Percentiles rank a stretch among this genome's conserved stretches.
These are phyloP conservation scores for Lordiphosa mommai DNA, from an alignment of 1,140 invertebrate species.

Conservation along the genomic window DNA sequence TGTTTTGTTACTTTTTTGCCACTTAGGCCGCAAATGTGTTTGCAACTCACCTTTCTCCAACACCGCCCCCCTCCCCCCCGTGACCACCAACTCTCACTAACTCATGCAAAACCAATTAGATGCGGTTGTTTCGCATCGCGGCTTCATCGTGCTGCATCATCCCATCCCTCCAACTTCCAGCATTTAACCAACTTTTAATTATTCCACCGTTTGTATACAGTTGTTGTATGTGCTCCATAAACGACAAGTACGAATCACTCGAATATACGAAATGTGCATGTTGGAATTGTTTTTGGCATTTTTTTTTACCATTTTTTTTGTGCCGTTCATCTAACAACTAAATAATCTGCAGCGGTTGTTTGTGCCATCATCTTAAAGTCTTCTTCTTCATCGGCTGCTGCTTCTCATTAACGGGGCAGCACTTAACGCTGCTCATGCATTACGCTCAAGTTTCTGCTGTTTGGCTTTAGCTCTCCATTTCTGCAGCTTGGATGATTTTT, in stretches of 20 bases:
- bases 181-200: conserved; percentile 45
- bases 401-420: conserved; percentile 39
- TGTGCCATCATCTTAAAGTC: conserved; percentile 17
- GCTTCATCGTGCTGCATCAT: conserved; percentile 39
- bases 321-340: conserved; percentile 1
- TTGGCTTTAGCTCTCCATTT: conserved; percentile 15
- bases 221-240: conserved; percentile 15
- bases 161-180: not conserved
- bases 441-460: conserved; percentile 17
- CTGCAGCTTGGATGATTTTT: conserved; percentile 36
- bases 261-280: conserved; percentile 15
- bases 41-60: not conserved
- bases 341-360: conserved; percentile 27
- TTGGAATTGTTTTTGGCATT: conserved; percentile 12
- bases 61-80: not conserved
- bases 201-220: conserved; percentile 15
- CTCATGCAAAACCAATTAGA: conserved; percentile 74
- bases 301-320: conserved; percentile 1
- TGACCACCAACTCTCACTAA: conserved; percentile 20
- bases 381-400: conserved; percentile 18
- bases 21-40: conserved; percentile 51
- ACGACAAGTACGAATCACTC: conserved; percentile 11
- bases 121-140: conserved; percentile 64
- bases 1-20: conserved; percentile 16
- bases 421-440: conserved; percentile 35